Base-by-base conservation (phyloP, 2,797 vertebrate species). In the Leptodactylus fallax region DNA sequence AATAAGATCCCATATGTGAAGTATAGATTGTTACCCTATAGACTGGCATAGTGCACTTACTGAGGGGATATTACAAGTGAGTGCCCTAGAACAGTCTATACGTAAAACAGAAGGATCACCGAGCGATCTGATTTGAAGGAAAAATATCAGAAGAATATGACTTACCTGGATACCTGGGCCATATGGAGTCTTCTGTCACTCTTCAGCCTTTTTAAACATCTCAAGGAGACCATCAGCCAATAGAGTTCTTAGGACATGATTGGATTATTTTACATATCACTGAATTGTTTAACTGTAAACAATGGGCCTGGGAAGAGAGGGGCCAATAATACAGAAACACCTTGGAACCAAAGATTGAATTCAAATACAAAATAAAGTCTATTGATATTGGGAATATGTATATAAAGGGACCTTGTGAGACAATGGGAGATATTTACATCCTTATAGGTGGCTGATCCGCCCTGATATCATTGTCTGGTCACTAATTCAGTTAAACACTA, bases 281-380 rank as follows among this genome's bases (percentile, higher is more conserved):
- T 86, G 63, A 16, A 86, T 89, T 89, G 79, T 89, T 82, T 89
- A 77, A 61, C 71, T 85, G 78, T 56, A 49, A 76, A 86, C 47
- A 79, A 81, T 21, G 11, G 82, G 87, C 55, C 47, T 3, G 51
- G 12, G 53, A 16, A 7, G 72, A 27, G 65, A 7, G 65, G 6
- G 58, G 17, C 69, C 27, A 69, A 58, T 74, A 16, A 16, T 74
- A 76, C 69, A 82, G 83, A 83, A 36, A 83, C 72, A 11, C 7
- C 79, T 79, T 88, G 87, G 79, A 88, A 81, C 79, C 83, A 82
- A 85, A 85, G 67, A 56, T 83, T 83, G 79, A 79, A 87, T 89
- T 87, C 45, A 83, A 86, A 83, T 86, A 69, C 53, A 83, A 79
- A 86, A 83, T 78, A 56, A 45, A 63, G 74, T 85, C 81, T 88